Evolutionary conservation across 2,797 vertebrate genomes (phyloP).

Genomic region (Agapornis canus): DNA sequence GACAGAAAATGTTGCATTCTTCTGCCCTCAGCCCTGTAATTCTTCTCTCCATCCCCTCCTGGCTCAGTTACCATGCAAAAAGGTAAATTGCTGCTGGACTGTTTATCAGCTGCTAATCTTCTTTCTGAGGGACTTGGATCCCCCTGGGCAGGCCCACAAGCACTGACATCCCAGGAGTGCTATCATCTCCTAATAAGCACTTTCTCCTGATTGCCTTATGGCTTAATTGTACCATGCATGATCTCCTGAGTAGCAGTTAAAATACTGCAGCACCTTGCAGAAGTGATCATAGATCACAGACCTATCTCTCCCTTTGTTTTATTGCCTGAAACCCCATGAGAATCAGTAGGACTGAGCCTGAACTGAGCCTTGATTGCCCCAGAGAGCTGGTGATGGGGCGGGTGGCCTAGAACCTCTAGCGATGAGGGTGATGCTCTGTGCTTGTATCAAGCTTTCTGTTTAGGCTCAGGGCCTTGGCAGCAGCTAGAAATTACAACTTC

Average conservation of each 20-base stretch:
- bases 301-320: neutral
- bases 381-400: rapidly evolving
- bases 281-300: rapidly evolving
- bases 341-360: neutral
- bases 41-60: neutral
- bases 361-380: neutral
- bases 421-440: neutral
- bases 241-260: neutral
- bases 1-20: rapidly evolving
- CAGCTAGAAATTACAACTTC: neutral
- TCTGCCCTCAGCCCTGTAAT: neutral
- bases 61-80: neutral
- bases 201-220: neutral
- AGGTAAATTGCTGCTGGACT: neutral
- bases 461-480: neutral
- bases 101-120: neutral
- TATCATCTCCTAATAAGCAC: neutral
- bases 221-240: rapidly evolving
- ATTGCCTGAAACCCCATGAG: neutral
- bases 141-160: neutral
- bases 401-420: neutral
- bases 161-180: neutral
- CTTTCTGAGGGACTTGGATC: rapidly evolving
- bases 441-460: neutral
- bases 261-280: neutral